phyloP scores from a whole-genome alignment of 2,113 vertebrate species.

The Zosterops hypoxanthus region DNA sequence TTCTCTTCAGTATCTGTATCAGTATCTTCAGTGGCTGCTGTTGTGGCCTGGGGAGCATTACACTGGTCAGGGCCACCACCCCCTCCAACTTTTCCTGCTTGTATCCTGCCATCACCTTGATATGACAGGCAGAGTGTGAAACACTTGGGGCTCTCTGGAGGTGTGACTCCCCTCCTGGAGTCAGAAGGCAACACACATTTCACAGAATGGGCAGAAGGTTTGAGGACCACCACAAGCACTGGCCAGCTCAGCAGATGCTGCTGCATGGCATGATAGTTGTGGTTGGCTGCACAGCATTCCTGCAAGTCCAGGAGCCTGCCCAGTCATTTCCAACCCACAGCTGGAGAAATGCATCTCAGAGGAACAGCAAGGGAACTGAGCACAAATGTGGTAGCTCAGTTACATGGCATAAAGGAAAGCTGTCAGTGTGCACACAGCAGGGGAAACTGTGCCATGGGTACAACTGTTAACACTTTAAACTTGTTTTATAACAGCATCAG shows the following conservation, averaged over 20 bases:
- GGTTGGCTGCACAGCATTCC: background rate
- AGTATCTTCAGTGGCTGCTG: background rate
- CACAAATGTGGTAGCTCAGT: background rate
- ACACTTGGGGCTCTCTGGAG: background rate
- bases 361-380: background rate
- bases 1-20: background rate
- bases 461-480: slow-evolving; percentile 57
- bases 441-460: slow-evolving; percentile 8
- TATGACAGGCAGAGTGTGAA: background rate
- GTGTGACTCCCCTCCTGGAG: background rate
- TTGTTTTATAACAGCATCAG: slow-evolving; percentile 43
- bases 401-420: background rate
- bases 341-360: background rate
- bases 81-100: background rate
- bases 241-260: background rate
- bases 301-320: background rate
- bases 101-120: background rate
- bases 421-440: background rate
- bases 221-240: background rate
- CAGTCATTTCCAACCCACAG: background rate
- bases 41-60: background rate
- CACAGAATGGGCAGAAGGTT: background rate
- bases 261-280: background rate
- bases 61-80: background rate
- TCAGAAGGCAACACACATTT: background rate